Evolutionary conservation across 2,797 vertebrate genomes (phyloP).

Genomic region (Rousettus madagascariensis): DNA sequence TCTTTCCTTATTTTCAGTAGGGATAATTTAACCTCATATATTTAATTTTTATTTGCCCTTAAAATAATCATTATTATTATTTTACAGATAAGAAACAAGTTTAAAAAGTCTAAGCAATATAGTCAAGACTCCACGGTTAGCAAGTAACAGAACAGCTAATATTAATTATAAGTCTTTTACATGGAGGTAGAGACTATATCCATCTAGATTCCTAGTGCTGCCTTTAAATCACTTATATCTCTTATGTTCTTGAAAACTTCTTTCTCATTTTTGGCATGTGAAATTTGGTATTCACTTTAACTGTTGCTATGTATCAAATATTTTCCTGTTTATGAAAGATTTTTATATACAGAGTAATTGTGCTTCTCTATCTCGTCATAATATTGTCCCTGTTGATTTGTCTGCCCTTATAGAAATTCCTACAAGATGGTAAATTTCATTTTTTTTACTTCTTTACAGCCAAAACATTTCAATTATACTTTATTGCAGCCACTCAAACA

Average conservation of each 20-base stretch:
- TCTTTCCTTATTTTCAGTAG: neutral
- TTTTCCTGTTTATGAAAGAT: neutral
- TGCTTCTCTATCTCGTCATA: neutral
- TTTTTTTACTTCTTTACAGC: neutral
- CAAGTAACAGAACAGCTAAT: neutral
- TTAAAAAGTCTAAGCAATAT: neutral
- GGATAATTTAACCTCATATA: neutral
- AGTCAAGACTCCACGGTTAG: neutral
- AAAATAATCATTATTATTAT: neutral
- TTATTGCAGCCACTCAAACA: neutral
- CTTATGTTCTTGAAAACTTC: neutral
- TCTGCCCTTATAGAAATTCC: neutral
- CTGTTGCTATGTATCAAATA: neutral
- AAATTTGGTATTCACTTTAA: neutral
- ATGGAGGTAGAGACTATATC: neutral
- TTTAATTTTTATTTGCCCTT: neutral
- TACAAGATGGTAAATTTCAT: neutral
- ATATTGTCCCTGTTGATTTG: neutral
- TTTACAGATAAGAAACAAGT: neutral
- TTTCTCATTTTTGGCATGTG: neutral
- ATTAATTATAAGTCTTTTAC: neutral
- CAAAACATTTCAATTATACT: neutral
- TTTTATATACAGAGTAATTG: neutral
- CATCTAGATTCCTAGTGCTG: neutral
- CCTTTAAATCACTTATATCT: neutral